These are phyloP conservation scores for Rhagologus leucostigma DNA, from an alignment of 2,113 vertebrate genomes.

Conservation along the genomic window DNA sequence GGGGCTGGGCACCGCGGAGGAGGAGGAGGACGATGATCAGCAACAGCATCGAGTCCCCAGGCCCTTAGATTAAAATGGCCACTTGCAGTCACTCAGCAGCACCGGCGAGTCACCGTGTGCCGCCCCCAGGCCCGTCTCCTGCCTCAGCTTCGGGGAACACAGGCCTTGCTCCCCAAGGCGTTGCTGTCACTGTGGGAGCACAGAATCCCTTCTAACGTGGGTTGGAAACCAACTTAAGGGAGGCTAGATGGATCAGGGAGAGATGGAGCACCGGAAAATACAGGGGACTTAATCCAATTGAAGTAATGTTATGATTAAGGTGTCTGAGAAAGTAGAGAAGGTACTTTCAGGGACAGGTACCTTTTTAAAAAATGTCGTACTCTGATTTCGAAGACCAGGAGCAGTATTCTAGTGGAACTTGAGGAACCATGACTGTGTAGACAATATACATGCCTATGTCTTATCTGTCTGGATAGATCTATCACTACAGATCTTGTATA, in stretches of 20 bases:
- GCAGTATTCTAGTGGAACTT: neutral
- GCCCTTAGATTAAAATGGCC: slow-evolving; percentile 68
- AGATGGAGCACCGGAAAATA: neutral
- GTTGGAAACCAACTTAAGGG: neutral
- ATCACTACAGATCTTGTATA: neutral
- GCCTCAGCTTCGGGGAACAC: neutral
- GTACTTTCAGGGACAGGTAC: neutral
- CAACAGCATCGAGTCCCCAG: neutral
- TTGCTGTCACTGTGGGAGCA: neutral
- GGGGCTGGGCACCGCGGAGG: neutral
- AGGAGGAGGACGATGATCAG: neutral
- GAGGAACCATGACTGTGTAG: neutral
- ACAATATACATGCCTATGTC: no score
- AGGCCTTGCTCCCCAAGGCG: neutral
- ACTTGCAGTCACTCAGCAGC: neutral
- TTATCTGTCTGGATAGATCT: neutral
- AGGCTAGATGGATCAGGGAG: neutral
- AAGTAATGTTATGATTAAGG: neutral
- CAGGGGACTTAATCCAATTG: neutral
- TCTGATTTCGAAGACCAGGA: neutral
- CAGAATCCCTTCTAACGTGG: neutral
- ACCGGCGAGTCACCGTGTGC: neutral
- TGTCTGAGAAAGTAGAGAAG: neutral
- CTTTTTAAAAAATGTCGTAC: neutral
- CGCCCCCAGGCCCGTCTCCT: neutral